Conservation (phyloP, 2,797 vertebrate genomes). For the Huso huso region DNA sequence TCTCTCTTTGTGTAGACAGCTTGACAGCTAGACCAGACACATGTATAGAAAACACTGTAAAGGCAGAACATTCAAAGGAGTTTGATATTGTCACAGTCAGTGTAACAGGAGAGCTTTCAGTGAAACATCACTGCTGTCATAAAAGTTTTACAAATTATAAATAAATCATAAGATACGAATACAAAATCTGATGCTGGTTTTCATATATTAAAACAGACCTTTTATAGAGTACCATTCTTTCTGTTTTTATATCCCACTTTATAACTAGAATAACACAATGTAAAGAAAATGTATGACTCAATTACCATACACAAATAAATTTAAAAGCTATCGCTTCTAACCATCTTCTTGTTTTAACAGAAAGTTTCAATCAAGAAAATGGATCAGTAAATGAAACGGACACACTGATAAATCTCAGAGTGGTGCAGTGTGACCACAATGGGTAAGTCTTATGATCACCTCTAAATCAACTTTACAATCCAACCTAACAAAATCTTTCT, state of each 20-base stretch:
- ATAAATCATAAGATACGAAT: too few relatives aligned
- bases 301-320: slow-evolving; percentile 2
- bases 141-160: too few relatives aligned
- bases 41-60: background rate
- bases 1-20: background rate
- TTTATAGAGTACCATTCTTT: too few relatives aligned
- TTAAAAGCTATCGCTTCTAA: background rate
- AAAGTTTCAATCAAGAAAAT: background rate
- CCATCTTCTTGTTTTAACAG: background rate
- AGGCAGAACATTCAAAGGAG: background rate
- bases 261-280: background rate
- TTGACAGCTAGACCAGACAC: background rate
- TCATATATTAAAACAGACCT: too few relatives aligned
- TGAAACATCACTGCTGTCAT: too few relatives aligned
- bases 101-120: too few relatives aligned
- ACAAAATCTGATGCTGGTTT: too few relatives aligned
- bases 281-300: background rate
- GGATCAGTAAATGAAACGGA: background rate
- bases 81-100: too few relatives aligned
- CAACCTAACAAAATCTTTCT: background rate
- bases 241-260: background rate
- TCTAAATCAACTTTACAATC: slow-evolving; percentile 10
- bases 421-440: slow-evolving; percentile 5
- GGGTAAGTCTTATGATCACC: background rate
- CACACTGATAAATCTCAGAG: slow-evolving; percentile 1